Percentiles rank a stretch among this genome's conserved stretches.
Evolutionary conservation across 2,888 invertebrate species (phyloP).

Genomic region (Luperina testacea): DNA sequence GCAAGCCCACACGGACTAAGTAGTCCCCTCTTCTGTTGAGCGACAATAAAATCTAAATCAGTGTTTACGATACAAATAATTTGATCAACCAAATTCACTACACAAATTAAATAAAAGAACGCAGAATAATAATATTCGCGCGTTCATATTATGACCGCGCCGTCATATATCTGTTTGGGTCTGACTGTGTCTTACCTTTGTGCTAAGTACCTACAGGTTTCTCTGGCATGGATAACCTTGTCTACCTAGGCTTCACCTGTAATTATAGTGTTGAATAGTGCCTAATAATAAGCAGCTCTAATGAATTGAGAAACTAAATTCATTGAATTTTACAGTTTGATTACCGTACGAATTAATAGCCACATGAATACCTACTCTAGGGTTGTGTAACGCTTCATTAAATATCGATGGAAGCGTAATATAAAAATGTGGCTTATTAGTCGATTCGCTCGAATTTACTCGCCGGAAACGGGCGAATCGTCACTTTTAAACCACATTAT

Average conservation of each 20-base stretch:
- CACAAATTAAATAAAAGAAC: no score
- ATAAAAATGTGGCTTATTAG: not conserved
- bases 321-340: not conserved
- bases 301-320: not conserved
- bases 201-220: not conserved
- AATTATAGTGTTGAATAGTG: not conserved
- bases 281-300: not conserved
- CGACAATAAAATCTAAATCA: no score
- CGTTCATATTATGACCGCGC: no score
- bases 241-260: not conserved
- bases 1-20: no score
- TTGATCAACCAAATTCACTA: no score
- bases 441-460: no score
- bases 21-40: no score
- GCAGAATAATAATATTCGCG: no score
- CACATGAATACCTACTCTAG: not conserved
- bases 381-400: not conserved
- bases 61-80: no score
- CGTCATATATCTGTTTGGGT: not conserved
- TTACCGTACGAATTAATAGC: not conserved
- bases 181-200: not conserved
- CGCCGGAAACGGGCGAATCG: no score
- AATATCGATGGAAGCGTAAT: not conserved
- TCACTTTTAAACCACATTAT: no score
- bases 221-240: not conserved